Evolutionary conservation across 2,888 invertebrate genomes (phyloP).

Genomic region (Nipponacmea schrenckii): DNA sequence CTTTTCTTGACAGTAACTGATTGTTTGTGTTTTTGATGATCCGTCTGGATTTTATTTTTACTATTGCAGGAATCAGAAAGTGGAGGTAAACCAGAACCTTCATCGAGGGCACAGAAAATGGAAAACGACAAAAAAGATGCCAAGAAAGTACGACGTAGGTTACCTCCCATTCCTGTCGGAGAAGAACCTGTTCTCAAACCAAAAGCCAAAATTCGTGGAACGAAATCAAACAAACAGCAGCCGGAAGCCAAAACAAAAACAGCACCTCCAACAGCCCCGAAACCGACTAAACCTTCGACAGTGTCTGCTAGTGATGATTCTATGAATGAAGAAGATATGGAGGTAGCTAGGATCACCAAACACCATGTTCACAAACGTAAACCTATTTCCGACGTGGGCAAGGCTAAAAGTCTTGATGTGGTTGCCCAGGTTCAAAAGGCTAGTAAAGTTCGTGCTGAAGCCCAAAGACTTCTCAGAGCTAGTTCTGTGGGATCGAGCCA

Average conservation of each 20-base stretch:
- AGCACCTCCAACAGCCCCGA: neutral
- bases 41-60: no score
- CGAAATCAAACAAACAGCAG: slow-evolving; percentile 25
- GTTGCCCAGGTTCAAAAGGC: slow-evolving; percentile 13
- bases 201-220: slow-evolving; percentile 28
- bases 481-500: slow-evolving; percentile 23
- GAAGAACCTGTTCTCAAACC: slow-evolving; percentile 43
- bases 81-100: no score
- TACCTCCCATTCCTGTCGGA: slow-evolving; percentile 56
- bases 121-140: slow-evolving; percentile 33
- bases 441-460: neutral
- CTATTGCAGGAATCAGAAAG: no score
- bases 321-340: slow-evolving; percentile 58
- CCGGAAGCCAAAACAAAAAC: neutral
- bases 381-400: slow-evolving; percentile 28
- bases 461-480: slow-evolving; percentile 13
- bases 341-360: slow-evolving; percentile 47
- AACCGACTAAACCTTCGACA: slow-evolving; percentile 16
- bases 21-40: no score
- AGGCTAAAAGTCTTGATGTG: slow-evolving; percentile 36
- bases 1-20: no score
- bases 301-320: slow-evolving; percentile 50
- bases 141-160: slow-evolving; percentile 52
- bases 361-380: slow-evolving; percentile 28
- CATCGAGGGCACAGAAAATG: no score